These are phyloP conservation scores for Dipodomys merriami DNA, from an alignment of 2,113 vertebrate genomes.

Conservation along the genomic window DNA sequence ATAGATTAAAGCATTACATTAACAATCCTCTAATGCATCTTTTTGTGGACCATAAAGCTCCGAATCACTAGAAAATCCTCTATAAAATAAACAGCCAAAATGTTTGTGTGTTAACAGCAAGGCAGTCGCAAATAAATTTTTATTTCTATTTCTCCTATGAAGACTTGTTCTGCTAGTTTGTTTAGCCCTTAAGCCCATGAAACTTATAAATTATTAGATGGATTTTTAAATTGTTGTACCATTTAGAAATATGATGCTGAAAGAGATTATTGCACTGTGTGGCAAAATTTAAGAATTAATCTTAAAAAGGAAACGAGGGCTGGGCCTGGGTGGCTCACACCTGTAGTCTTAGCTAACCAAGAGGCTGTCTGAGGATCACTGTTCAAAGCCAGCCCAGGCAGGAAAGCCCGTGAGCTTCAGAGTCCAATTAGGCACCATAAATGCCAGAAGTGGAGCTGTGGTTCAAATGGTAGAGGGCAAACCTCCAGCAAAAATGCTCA, in stretches of 20 bases:
- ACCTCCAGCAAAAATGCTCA: too few species aligned
- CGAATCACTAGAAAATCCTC: constrained; percentile 62
- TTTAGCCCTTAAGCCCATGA: constrained; percentile 56
- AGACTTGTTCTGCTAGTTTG: constrained; percentile 42
- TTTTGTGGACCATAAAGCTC: constrained; percentile 50
- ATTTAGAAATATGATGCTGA: constrained; percentile 45
- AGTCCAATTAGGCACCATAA: too few species aligned
- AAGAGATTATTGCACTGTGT: background rate
- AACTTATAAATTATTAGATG: constrained; percentile 44
- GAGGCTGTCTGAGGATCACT: too few species aligned
- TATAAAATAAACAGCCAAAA: constrained; percentile 55
- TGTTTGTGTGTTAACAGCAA: constrained; percentile 51
- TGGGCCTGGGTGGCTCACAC: too few species aligned
- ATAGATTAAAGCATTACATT: constrained; percentile 47
- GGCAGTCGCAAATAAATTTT: constrained; percentile 57
- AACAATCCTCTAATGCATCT: constrained; percentile 20
- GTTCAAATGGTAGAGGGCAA: too few species aligned
- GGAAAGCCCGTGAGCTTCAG: too few species aligned
- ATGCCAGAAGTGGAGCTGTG: too few species aligned
- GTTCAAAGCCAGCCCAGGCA: too few species aligned
- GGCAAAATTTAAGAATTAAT: constrained; percentile 51
- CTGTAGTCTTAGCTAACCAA: too few species aligned
- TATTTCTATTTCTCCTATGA: constrained; percentile 57
- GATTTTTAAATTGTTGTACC: constrained; percentile 54
- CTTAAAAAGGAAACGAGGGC: constrained; percentile 19